Evolutionary conservation across 2,113 vertebrate genomes (phyloP), one percentile per base, ranked within the genome.

Genomic region (Lamprologus callipterus): DNA sequence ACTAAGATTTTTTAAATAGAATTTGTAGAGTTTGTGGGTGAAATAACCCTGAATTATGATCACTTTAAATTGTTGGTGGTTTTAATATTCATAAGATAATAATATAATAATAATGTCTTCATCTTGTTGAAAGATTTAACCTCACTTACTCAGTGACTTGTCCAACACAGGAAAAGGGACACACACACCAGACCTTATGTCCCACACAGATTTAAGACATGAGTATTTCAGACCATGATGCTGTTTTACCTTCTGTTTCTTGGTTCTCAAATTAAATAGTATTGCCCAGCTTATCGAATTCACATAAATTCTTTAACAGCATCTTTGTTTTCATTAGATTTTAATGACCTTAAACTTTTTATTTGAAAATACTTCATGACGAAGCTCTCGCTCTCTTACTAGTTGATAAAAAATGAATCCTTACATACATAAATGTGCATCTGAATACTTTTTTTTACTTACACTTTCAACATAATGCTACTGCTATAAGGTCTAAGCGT

Each of bases 401-500:
- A 54, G 51, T 21, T 54, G 51, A 54, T 54, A 54, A 54, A 54
- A 21, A 54, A 54, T 21, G 0, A 54, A 21, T 54, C 51, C 28
- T 31, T 60, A 60, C 14, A 31, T 60, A 0, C 57, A 60, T 28
- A 60, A 60, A 60, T 60, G 26, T 60, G 26, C 26, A 31, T 33
- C 2, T 60, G 26, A 60, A 60, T 31, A 60, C 2, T 60, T 31
- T 5, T 5, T 58, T 60, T 1, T 60, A 60, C 57, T 17, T 31
- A 10, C 5, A 60, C 3, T 3, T 31, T 33, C 5, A 3, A 17
- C 57, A 60, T 60, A 31, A 33, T 60, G 8, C 57, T 31, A 31
- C 1, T 17, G 57, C 57, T 31, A 17, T 31, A 1, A 60, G 16
- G 9, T 60, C 5, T 60, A 58, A 58, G 3, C 2, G 0, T 4